Percentiles rank a stretch among this genome's conserved stretches.
Evolutionary conservation across 2,888 invertebrate genomes (phyloP).

Genomic region (Hypercompe scribonia): DNA sequence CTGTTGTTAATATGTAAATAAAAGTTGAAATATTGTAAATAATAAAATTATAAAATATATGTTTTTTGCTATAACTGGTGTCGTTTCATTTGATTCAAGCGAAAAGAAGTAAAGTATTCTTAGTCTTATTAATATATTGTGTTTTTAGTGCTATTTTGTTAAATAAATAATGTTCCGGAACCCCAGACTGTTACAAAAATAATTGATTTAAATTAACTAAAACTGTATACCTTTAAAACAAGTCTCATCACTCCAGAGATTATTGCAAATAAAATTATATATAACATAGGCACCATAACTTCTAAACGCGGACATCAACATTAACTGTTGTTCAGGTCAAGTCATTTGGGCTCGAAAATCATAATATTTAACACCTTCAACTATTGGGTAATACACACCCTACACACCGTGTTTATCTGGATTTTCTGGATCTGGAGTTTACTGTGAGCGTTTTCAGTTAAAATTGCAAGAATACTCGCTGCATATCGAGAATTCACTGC

Average conservation of each 20-base stretch:
- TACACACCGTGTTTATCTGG: too few relatives aligned
- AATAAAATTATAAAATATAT: conserved; percentile 85
- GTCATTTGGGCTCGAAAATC: not conserved
- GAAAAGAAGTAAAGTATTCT: not conserved
- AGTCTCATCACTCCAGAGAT: not conserved
- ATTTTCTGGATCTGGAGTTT: not conserved
- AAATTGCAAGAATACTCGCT: conserved; percentile 75
- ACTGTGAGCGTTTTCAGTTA: conserved; percentile 33
- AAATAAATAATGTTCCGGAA: not conserved
- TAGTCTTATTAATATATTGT: not conserved
- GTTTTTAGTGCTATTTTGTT: not conserved
- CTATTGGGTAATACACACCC: too few relatives aligned
- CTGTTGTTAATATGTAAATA: conserved; percentile 87
- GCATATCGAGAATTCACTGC: conserved; percentile 73
- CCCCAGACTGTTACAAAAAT: not conserved
- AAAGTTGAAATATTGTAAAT: conserved; percentile 86
- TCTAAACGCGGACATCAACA: not conserved
- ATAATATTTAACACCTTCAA: not conserved
- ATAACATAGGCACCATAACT: not conserved
- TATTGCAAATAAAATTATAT: not conserved
- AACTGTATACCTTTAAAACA: too few relatives aligned
- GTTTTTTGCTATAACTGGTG: conserved; percentile 81
- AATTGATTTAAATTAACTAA: too few relatives aligned
- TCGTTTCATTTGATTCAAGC: conserved; percentile 51
- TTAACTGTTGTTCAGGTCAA: not conserved